Conservation (phyloP, 2,797 vertebrate genomes). For the Sebastes glaucus region DNA sequence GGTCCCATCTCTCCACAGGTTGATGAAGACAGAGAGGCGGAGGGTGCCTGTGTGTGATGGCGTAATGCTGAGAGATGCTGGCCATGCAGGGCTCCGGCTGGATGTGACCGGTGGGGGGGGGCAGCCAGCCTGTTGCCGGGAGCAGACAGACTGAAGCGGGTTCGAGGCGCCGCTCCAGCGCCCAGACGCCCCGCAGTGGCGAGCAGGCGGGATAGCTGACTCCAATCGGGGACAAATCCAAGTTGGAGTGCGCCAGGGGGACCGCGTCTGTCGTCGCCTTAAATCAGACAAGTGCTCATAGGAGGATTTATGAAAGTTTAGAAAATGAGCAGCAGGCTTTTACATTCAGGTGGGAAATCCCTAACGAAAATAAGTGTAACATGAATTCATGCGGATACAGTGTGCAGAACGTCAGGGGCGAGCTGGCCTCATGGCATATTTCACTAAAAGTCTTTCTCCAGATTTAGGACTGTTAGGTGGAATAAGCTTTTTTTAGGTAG, state of each 20-base stretch:
- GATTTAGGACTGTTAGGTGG: background rate
- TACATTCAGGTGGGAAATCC: constrained; percentile 47
- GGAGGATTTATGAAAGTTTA: constrained; percentile 50
- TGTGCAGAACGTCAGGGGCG: background rate
- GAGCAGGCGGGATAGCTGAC: constrained; percentile 44
- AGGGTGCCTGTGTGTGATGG: background rate
- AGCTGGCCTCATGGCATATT: background rate
- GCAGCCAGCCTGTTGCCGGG: constrained; percentile 46
- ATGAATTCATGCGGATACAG: constrained; percentile 14
- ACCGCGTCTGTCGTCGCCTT: constrained; percentile 45
- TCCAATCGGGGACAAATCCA: constrained; percentile 42
- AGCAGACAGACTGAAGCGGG: constrained; percentile 6
- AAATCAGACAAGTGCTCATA: constrained; percentile 48
- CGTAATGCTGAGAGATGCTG: constrained; percentile 7
- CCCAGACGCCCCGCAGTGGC: constrained; percentile 89
- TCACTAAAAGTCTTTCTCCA: background rate
- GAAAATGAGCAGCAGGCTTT: constrained; percentile 49
- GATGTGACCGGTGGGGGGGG: background rate
- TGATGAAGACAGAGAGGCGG: background rate
- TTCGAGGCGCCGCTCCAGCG: constrained; percentile 76
- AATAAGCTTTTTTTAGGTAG: background rate
- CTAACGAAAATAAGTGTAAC: constrained; percentile 35
- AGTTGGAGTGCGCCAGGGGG: constrained; percentile 34
- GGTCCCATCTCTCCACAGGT: background rate
- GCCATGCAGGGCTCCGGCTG: background rate